Conservation (phyloP, 2,113 vertebrate species). For the Scophthalmus maximus region DNA sequence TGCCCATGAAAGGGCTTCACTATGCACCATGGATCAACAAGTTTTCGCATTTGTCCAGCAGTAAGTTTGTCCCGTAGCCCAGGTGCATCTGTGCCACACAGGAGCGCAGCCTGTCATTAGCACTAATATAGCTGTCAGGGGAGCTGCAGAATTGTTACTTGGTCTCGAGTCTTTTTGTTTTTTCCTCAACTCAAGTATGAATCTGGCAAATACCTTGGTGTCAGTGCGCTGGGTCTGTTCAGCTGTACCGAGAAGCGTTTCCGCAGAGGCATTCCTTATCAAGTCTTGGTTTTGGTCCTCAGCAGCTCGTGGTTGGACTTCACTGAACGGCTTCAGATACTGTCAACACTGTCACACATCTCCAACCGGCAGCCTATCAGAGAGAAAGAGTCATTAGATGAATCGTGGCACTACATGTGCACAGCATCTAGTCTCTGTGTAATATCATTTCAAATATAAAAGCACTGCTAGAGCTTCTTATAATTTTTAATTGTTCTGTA, state of each 20-base stretch:
- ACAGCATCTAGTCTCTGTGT: conserved; percentile 10
- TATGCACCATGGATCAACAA: conserved; percentile 21
- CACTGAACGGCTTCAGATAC: conserved; percentile 48
- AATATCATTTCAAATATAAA: conserved; percentile 19
- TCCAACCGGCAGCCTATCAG: conserved; percentile 47
- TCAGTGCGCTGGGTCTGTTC: conserved; percentile 41
- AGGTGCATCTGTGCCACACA: conserved; percentile 66
- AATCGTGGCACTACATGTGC: conserved; percentile 23
- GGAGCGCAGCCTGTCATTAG: conserved; percentile 75
- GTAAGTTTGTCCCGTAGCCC: conserved; percentile 50
- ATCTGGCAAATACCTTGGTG: conserved; percentile 44
- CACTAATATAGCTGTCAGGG: conserved; percentile 78
- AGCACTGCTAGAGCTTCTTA: conserved; percentile 1
- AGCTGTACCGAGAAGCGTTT: conserved; percentile 49
- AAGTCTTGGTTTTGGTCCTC: conserved; percentile 60
- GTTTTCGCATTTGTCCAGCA: conserved; percentile 35
- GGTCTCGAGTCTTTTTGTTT: conserved; percentile 45
- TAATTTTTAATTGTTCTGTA: conserved; percentile 10
- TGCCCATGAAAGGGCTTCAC: conserved; percentile 38
- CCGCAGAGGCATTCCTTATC: conserved; percentile 63
- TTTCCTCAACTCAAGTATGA: conserved; percentile 40
- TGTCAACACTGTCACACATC: conserved; percentile 50
- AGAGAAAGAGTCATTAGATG: conserved; percentile 47
- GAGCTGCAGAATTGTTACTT: conserved; percentile 48
- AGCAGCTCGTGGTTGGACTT: conserved; percentile 49